Conservation (phyloP, 2,113 vertebrate genomes). For the Brienomyrus longianalis region DNA sequence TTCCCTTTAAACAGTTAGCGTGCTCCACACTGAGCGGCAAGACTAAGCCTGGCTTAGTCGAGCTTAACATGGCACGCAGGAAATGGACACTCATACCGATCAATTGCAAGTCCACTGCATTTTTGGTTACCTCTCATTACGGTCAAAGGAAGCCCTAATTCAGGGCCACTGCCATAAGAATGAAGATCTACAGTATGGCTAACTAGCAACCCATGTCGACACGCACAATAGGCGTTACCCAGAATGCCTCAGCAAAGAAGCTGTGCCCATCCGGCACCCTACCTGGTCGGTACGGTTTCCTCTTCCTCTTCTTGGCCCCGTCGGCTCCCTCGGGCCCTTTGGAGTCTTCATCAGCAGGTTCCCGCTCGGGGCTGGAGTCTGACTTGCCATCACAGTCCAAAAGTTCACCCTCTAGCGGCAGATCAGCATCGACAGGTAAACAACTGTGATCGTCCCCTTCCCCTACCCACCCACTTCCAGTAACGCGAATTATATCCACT, state of each 20-base stretch:
- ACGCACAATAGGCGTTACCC: not conserved
- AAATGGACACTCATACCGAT: not conserved
- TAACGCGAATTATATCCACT: not conserved
- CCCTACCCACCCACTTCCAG: not conserved
- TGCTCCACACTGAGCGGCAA: not conserved
- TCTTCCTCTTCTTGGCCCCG: conserved; percentile 87
- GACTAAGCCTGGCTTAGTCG: not conserved
- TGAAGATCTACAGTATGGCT: not conserved
- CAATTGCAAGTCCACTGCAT: not conserved
- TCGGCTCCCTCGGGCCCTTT: conserved; percentile 74
- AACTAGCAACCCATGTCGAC: not conserved
- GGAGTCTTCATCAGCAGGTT: conserved; percentile 81
- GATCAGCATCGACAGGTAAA: conserved; percentile 6
- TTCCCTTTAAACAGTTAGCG: not conserved
- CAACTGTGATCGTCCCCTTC: not conserved
- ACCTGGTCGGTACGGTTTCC: conserved; percentile 98
- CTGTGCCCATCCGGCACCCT: conserved; percentile 60
- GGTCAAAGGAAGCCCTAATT: not conserved
- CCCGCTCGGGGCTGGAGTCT: conserved; percentile 92
- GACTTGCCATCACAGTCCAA: conserved; percentile 93
- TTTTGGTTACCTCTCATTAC: not conserved
- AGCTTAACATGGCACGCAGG: not conserved
- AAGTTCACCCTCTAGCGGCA: conserved; percentile 76
- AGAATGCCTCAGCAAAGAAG: conserved; percentile 19
- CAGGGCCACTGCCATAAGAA: not conserved